Percentiles rank a stretch among this genome's conserved stretches.
These are phyloP conservation scores for Mycetomoellerius zeteki DNA, from an alignment of 1,140 invertebrate genomes.

Conservation along the genomic window DNA sequence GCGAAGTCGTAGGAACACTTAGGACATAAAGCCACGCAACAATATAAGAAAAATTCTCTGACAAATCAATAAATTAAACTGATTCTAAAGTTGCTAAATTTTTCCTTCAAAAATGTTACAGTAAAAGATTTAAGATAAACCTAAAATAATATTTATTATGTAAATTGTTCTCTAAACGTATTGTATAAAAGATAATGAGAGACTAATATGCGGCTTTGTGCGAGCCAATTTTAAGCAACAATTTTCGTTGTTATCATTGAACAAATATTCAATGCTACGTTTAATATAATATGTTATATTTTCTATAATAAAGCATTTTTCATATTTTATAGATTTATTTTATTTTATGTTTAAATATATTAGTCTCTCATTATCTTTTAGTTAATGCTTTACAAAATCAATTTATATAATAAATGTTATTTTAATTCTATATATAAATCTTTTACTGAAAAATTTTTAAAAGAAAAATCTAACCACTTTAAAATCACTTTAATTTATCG, in stretches of 20 bases:
- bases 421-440: not conserved
- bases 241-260: not conserved
- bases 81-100: not conserved
- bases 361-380: not conserved
- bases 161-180: not conserved
- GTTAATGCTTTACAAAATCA: not conserved
- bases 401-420: not conserved
- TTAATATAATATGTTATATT: not conserved
- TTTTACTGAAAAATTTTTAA: not conserved
- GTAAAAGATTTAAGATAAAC: not conserved
- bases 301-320: not conserved
- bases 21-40: not conserved
- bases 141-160: constrained; percentile 1
- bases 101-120: not conserved
- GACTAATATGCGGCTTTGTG: not conserved
- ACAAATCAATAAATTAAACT: constrained; percentile 1
- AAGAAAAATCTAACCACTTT: not conserved
- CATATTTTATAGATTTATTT: too few species aligned
- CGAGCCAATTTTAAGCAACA: not conserved
- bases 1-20: constrained; percentile 7
- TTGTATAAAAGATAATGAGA: too few species aligned
- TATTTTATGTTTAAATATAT: not conserved
- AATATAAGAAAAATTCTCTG: not conserved
- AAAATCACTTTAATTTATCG: not conserved
- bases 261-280: not conserved